Evolutionary conservation across 2,797 vertebrate genomes (phyloP), one percentile per base, ranked within the genome.

Genomic region (Phoxinus dragarum): DNA sequence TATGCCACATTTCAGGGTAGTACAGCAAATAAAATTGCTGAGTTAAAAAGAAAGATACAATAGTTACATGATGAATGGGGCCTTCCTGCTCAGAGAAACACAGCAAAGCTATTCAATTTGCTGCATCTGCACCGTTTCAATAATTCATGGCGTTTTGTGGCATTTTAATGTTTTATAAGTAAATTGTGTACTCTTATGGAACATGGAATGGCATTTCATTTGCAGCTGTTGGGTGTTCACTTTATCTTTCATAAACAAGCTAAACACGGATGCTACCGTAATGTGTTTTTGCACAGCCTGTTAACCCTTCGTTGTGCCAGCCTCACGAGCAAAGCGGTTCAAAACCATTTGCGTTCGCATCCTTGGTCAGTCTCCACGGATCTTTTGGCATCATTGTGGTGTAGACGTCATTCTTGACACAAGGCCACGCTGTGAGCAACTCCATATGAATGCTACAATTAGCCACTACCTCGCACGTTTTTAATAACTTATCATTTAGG

Each of bases 161-260:
- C 89, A 77, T 91, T 95, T 97, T 95, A 96, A 96, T 97, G 93
- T 97, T 97, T 97, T 95, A 96, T 96, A 96, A 94, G 93, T 93
- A 96, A 96, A 95, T 94, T 93, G 90, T 96, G 95, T 96, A 94
- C 93, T 92, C 88, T 91, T 89, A 86, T 61, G 87, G 88, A 87
- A 91, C 88, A 85, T 67, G 67, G 86, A 91, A 90, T 86, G 85
- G 82, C 64, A 49, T 88, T 91, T 85, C 71, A 42, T 86, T 84
- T 84, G 86, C 86, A 90, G 88, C 86, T 89, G 88, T 88, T 90
- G 86, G 76, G 3, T 69, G 86, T 92, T 88, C 81, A 72, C 72
- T 88, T 88, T 89, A 72, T 91, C 84, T 90, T 92, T 90, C 66
- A 86, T 86, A 88, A 93, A 90, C 82, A 91, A 89, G 56, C 76